Base-by-base conservation (phyloP, 2,113 vertebrate species). In the Dendrocopos noguchii region DNA sequence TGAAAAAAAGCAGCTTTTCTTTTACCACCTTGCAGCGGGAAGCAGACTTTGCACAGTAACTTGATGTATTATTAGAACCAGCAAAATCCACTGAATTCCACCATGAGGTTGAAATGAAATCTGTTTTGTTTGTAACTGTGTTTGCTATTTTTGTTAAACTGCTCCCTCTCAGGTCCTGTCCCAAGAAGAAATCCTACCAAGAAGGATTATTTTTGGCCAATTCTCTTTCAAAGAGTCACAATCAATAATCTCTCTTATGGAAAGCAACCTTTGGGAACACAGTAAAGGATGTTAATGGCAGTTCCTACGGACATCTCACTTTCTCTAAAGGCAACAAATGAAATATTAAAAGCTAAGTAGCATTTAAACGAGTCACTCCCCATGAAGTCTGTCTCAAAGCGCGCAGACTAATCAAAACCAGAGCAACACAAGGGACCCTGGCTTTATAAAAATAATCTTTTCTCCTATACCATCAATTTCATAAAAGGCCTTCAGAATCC, bases 301-400 rank as follows among this genome's bases (percentile, higher is more conserved):
- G 87, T 42, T 93, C 68, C 92, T 79, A 29, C 57, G 88, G 71
- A 90, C 72, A 94, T 91, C 81, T 97, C 88, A 78, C 79, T 89
- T 84, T 78, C 81, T 94, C 84, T 93, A 75, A 97, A 96, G 86
- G 81, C 85, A 92, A 92, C 46, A 97, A 93, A 92, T 75, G 80
- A 97, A 96, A 91, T 92, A 91, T 85, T 95, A 68, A 96, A 68
- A 96, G 91, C 89, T 90, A 95, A 96, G 80, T 75, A 96, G 90
- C 93, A 93, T 95, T 96, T 96, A 93, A 95, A 93, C 79, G 12
- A 95, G 79, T 95, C 88, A 85, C 46, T 94, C 90, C 93, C 81
- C 66, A 73, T 42, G 87, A 92, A 94, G 83, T 64, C 87, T 79
- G 80, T 81, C 66, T 95, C 67, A 84, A 82, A 80, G 72, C 67